These are phyloP conservation scores for Drosophila neotestacea DNA, from an alignment of 2,888 invertebrate species.

Conservation along the genomic window DNA sequence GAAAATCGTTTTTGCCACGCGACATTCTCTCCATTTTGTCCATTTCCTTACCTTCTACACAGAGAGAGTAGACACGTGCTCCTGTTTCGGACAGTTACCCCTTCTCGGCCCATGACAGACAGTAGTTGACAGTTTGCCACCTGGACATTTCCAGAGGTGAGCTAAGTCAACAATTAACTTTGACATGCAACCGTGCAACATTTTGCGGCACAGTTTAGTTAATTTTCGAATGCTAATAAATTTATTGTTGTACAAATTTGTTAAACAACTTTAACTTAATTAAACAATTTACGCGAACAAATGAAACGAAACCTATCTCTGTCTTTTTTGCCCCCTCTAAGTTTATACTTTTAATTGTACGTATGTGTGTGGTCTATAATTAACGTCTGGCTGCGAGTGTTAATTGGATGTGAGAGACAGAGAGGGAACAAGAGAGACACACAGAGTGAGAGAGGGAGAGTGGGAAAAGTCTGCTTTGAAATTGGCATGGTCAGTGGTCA, in stretches of 20 bases:
- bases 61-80: conserved; percentile 33
- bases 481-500: conserved; percentile 19
- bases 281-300: conserved; percentile 74
- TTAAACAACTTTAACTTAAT: conserved; percentile 78
- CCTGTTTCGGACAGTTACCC: conserved; percentile 13
- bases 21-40: neutral
- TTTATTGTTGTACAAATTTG: conserved; percentile 78
- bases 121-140: conserved; percentile 54
- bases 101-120: conserved; percentile 18
- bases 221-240: conserved; percentile 58
- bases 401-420: conserved; percentile 56
- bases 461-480: conserved; percentile 10
- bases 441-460: neutral
- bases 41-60: neutral
- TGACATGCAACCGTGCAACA: conserved; percentile 68
- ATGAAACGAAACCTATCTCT: conserved; percentile 43
- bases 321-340: neutral
- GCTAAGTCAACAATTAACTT: conserved; percentile 70
- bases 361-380: conserved; percentile 60
- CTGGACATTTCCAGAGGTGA: conserved; percentile 45
- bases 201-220: conserved; percentile 23
- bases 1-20: conserved; percentile 39
- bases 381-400: conserved; percentile 69
- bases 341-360: neutral
- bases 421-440: neutral